Percentiles rank a stretch among this genome's conserved stretches.
These are phyloP conservation scores for Cyclophora punctaria DNA, from an alignment of 2,888 invertebrate species.

Conservation along the genomic window DNA sequence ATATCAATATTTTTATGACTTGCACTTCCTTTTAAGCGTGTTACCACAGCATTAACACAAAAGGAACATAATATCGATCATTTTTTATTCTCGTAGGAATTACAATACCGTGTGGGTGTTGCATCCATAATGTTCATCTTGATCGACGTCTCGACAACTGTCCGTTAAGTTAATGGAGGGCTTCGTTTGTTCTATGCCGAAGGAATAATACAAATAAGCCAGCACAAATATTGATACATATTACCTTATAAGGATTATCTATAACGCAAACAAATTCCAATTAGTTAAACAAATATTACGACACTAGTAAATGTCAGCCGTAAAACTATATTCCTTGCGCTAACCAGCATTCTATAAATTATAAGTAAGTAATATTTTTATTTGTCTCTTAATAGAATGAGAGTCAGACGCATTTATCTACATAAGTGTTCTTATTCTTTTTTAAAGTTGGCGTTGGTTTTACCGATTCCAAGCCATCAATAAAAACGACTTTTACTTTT, in stretches of 20 bases:
- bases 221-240: slow-evolving; percentile 34
- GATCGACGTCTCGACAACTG: slow-evolving; percentile 73
- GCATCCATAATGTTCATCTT: slow-evolving; percentile 58
- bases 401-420: slow-evolving; percentile 24
- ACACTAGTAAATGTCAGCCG: slow-evolving; percentile 20
- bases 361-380: slow-evolving; percentile 24
- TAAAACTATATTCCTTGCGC: slow-evolving; percentile 22
- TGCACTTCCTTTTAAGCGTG: not conserved
- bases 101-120: slow-evolving; percentile 61
- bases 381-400: slow-evolving; percentile 20
- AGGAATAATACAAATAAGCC: slow-evolving; percentile 26
- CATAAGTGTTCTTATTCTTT: slow-evolving; percentile 23
- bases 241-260: slow-evolving; percentile 29
- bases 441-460: slow-evolving; percentile 22
- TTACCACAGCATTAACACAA: slow-evolving; percentile 5
- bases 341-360: slow-evolving; percentile 21
- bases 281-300: slow-evolving; percentile 32
- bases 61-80: slow-evolving; percentile 36
- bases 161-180: slow-evolving; percentile 72
- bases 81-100: slow-evolving; percentile 38
- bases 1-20: not conserved
- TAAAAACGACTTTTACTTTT: slow-evolving; percentile 26
- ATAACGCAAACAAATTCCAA: slow-evolving; percentile 35
- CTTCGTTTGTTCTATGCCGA: slow-evolving; percentile 46
- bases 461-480: slow-evolving; percentile 22